Base-by-base conservation (phyloP, 1,140 invertebrate genomes). In the Trichonephila inaurata region DNA sequence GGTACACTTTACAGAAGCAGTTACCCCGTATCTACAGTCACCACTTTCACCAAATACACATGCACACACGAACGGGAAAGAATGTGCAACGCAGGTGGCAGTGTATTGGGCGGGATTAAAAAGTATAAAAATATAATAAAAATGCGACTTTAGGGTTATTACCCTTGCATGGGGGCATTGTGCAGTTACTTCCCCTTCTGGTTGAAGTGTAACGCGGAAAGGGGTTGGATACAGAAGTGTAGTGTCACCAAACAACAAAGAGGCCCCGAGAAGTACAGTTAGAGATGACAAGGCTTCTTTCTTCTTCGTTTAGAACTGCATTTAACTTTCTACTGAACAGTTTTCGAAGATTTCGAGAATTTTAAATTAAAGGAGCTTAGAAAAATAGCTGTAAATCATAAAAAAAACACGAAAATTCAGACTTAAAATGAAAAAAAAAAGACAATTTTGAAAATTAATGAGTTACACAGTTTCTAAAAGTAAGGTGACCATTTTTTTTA, bases 111-210 rank as follows among this genome's bases (percentile, higher is more conserved):
- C 6, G 21, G 51, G 51, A 85, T 18, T 12, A 77, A 77, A 51
- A 81, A 85, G 4, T 19, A 85, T 51, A 85, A 64, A 88, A 40
- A 64, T 64, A 64, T 24, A 19, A 88, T 66, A 88, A 88, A 88
- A 88, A 64, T 61, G 10, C 2, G 82, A 16, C 61, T 60, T 7
- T 40, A 64, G 61, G 86, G 86, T 88, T 88, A 64, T 88, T 88
- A 88, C 60, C 60, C 86, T 64, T 33, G 33, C 61, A 58, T 62
- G 51, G 10, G 10, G 51, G 86, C 86, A 64, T 64, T 88, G 33
- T 77, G 60, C 14, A 88, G 24, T 60, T 64, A 19, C 28, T n/a
- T 88, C 61, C 86, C 86, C 86, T 44, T 62, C 44, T 40, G n/a
- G 82, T 24, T 24, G 28, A 88, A 88, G 86, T 62, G 28, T 77